Evolutionary conservation across 2,888 invertebrate genomes (phyloP).

Genomic region (Drosophila colorata): DNA sequence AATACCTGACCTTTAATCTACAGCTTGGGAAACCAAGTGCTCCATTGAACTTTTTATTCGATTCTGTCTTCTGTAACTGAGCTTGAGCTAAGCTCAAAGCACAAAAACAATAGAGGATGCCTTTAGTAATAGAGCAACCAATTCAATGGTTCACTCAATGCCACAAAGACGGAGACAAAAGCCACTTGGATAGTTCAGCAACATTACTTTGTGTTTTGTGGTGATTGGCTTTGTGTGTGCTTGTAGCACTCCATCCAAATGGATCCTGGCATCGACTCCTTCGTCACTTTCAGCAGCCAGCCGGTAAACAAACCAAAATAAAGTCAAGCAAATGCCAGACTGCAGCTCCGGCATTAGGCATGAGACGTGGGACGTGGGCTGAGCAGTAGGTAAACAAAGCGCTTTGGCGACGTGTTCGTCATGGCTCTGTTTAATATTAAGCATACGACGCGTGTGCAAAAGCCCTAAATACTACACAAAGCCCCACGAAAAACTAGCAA

Average conservation of each 20-base stretch:
- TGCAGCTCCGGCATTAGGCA: conserved; percentile 38
- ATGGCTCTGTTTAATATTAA: conserved; percentile 38
- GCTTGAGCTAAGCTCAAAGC: conserved; percentile 22
- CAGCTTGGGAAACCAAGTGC: conserved; percentile 28
- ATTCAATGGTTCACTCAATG: conserved; percentile 5
- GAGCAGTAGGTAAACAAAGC: conserved; percentile 61
- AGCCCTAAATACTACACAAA: conserved; percentile 47
- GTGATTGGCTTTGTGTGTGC: conserved; percentile 63
- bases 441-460: conserved; percentile 48
- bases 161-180: conserved; percentile 39
- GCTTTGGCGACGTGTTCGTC: conserved; percentile 44
- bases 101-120: conserved; percentile 31
- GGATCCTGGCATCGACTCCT: conserved; percentile 30
- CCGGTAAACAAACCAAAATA: conserved; percentile 39
- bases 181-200: conserved; percentile 67
- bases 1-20: conserved; percentile 5
- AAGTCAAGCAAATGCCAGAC: conserved; percentile 31
- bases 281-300: conserved; percentile 29
- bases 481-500: conserved; percentile 23
- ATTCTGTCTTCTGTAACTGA: conserved; percentile 14
- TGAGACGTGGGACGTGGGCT: conserved; percentile 13
- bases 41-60: conserved; percentile 15
- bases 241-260: conserved; percentile 5
- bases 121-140: conserved; percentile 14
- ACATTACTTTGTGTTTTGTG: conserved; percentile 73